phyloP scores from a whole-genome alignment of 2,888 invertebrate genomes.

The Suillia variegata region DNA sequence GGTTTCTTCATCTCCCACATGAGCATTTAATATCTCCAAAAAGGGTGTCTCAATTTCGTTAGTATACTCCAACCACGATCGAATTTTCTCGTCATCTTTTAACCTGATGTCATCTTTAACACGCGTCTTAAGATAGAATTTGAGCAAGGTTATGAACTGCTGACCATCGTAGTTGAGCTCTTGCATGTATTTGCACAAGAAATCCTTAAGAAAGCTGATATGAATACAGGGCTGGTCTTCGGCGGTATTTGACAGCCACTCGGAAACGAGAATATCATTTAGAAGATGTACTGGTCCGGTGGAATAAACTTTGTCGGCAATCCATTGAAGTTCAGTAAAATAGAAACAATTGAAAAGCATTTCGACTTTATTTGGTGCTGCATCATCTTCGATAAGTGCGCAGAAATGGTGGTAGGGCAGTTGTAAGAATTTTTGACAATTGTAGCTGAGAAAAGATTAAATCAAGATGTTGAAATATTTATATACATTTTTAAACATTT shows the following conservation, averaged over 20 bases:
- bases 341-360: conserved; percentile 71
- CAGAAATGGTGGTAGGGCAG: conserved; percentile 76
- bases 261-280: conserved; percentile 72
- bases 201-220: conserved; percentile 64
- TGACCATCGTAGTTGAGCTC: conserved; percentile 81
- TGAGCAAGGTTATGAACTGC: conserved; percentile 79
- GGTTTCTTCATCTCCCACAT: conserved; percentile 50
- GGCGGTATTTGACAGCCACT: conserved; percentile 39
- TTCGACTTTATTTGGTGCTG: conserved; percentile 59
- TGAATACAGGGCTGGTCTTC: conserved; percentile 60
- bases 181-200: conserved; percentile 73
- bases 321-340: conserved; percentile 78
- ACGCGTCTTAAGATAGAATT: conserved; percentile 62
- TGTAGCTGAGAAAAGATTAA: conserved; percentile 69
- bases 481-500: too few species aligned
- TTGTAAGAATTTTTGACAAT: conserved; percentile 80
- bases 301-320: conserved; percentile 79
- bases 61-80: conserved; percentile 54
- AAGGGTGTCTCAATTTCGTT: conserved; percentile 62
- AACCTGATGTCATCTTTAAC: conserved; percentile 41
- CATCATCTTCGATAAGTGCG: conserved; percentile 51
- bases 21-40: conserved; percentile 55
- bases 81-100: conserved; percentile 51
- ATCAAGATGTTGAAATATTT: too few species aligned
- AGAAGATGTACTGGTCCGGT: conserved; percentile 77